These are phyloP conservation scores for Drosophila subquinaria DNA, from an alignment of 2,888 invertebrate species.

Conservation along the genomic window DNA sequence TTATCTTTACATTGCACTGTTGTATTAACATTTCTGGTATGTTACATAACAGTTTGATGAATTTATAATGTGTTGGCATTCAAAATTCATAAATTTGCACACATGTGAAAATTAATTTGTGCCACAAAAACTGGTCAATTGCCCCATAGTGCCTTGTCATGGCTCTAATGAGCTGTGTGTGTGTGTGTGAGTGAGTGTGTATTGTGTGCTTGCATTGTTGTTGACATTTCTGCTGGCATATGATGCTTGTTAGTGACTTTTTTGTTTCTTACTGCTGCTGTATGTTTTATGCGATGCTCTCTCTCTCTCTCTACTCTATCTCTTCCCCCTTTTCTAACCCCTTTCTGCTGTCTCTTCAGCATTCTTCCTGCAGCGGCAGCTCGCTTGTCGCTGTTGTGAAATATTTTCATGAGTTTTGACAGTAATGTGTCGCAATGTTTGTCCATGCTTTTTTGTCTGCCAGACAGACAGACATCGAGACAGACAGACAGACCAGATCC, in stretches of 20 bases:
- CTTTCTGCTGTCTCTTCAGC: no score
- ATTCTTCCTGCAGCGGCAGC: conserved; percentile 41
- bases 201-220: conserved; percentile 66
- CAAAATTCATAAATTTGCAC: no score
- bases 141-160: conserved; percentile 34
- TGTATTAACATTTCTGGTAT: no score
- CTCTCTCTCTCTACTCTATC: conserved; percentile 1
- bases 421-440: conserved; percentile 82
- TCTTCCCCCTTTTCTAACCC: background rate
- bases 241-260: conserved; percentile 80
- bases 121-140: no score
- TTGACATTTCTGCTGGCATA: conserved; percentile 81
- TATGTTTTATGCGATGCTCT: conserved; percentile 58
- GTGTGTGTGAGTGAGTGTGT: conserved; percentile 35
- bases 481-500: conserved; percentile 21
- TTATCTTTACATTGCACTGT: no score
- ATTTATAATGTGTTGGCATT: no score
- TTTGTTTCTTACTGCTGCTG: conserved; percentile 63
- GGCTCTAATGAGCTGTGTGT: conserved; percentile 74
- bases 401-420: conserved; percentile 82
- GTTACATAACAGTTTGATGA: no score
- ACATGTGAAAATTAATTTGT: no score
- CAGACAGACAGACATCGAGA: conserved; percentile 16
- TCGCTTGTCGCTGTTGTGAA: conserved; percentile 71
- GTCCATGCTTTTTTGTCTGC: conserved; percentile 67